Base-by-base conservation (phyloP, 1,140 invertebrate genomes). In the Himalopsyche phryganea region DNA sequence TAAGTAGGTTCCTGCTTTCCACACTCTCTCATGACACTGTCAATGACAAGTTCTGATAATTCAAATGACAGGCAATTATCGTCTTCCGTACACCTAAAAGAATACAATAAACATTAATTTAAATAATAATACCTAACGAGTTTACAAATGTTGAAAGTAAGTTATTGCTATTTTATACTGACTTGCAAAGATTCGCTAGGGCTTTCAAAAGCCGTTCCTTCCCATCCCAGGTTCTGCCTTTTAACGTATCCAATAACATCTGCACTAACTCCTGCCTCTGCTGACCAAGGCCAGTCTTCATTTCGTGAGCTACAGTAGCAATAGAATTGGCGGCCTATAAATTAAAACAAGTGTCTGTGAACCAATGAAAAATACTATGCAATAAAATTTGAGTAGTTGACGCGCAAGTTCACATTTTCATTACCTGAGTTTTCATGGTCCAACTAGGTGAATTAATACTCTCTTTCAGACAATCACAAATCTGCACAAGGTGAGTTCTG, bases 181-280 rank as follows among this genome's bases (percentile, higher is more conserved):
- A 88, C 87, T 83, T 85, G 82, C 86, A 87, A 17, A 94, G 78
- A 14, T 80, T 83, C 18, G 88, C 82, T 9, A 95, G 69, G 1
- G 92, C 92, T 65, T 86, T 81, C 3, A 95, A 67, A 6, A 95
- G 69, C 50, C 85, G 80, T 65, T 94, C 87, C 72, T 96, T 96
- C 13, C 92, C 93, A 63, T 87, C 84, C 84, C 91, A 96, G 0
- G 90, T 94, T 66, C 91, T 83, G 4, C 93, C 92, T 51, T 84
- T 81, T n/a, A 93, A 75, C 1, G 86, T 87, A 47, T 79, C 80
- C 0, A 89, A 72, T 23, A 94, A 69, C 42, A 90, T 82, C 20
- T 78, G 80, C 1, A 94, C 72, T 7, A 95, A 75, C 11, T 73
- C 73, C 61, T 85, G 81, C 20, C 88, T 74, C 52, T 90, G 81